Evolutionary conservation across 2,888 invertebrate genomes (phyloP), one percentile per base, ranked within the genome.

Genomic region (Lithophane ornitopus): DNA sequence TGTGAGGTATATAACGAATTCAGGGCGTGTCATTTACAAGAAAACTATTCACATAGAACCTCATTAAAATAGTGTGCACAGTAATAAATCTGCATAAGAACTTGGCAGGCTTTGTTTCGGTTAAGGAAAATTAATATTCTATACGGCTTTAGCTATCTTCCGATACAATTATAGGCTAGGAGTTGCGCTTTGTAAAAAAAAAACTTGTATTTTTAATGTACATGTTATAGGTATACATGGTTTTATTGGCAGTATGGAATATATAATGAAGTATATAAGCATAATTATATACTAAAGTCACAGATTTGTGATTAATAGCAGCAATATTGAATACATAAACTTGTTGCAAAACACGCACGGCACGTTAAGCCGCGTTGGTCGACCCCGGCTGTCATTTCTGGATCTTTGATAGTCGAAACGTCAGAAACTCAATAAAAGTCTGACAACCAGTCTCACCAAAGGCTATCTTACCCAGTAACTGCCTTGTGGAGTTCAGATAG

Each of bases 61-160:
- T 28, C 14, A 74, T 52, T 62, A 41, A 74, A 63, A 67, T 70
- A 3, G n/a, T 69, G 19, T 46, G 9, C n/a, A n/a, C 19, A 49
- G 52, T 34, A 8, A 85, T 73, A 84, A 77, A 84, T 86, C 71
- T 74, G 49, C 74, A 78, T 74, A 71, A 1, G 41, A 66, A 66
- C 65, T 26, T 61, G 56, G n/a, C 41, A 61, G 14, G 59, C 49
- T 46, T 69, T 61, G 62, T 72, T 73, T 68, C 22, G 11, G 16
- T 56, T 19, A 41, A 67, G 58, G 16, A 34, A 62, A 63, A 82
- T 82, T 72, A 82, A 65, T 74, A 84, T 72, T 86, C 76, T 65
- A 74, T 65, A 76, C 34, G 12, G 26, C 62, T 59, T 19, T 41
- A 46, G 11, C 28, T 58, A 41, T 28, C 4, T 7, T 46, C n/a